These are phyloP conservation scores for Scalopus aquaticus DNA, from an alignment of 2,113 vertebrate species.

Conservation along the genomic window DNA sequence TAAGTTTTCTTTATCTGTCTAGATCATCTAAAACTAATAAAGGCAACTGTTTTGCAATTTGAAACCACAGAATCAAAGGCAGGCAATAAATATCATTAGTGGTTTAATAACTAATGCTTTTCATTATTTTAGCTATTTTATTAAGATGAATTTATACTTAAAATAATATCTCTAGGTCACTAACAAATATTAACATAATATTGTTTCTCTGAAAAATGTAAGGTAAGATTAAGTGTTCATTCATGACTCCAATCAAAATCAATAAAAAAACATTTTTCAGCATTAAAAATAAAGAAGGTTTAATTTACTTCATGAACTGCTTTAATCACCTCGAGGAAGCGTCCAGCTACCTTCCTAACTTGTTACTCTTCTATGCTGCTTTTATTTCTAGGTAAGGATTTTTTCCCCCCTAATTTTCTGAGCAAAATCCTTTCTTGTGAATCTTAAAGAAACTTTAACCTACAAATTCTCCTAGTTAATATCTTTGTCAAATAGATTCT, in stretches of 20 bases:
- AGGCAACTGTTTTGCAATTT: not conserved
- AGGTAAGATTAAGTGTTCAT: not conserved
- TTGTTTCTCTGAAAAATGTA: not conserved
- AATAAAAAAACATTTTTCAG: not conserved
- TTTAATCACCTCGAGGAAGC: constrained; percentile 54
- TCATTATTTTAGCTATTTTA: constrained; percentile 18
- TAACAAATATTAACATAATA: not conserved
- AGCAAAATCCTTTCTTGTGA: constrained; percentile 43
- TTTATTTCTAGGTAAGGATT: not conserved
- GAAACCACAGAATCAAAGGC: not conserved
- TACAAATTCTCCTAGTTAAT: not conserved
- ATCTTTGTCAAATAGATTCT: not conserved
- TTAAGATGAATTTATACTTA: not conserved
- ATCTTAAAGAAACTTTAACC: constrained; percentile 44
- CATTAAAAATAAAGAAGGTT: constrained; percentile 30
- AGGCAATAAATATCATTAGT: not conserved
- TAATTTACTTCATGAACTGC: constrained; percentile 58
- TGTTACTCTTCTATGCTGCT: constrained; percentile 25
- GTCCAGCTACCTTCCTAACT: constrained; percentile 8
- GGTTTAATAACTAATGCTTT: not conserved
- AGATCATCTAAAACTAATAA: not conserved
- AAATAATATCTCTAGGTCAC: constrained; percentile 18
- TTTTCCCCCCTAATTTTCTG: not conserved
- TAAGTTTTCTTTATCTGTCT: not conserved
- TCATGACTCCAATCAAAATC: not conserved